Evolutionary conservation across 2,113 vertebrate genomes (phyloP).

Genomic region (Perca schrenkii): DNA sequence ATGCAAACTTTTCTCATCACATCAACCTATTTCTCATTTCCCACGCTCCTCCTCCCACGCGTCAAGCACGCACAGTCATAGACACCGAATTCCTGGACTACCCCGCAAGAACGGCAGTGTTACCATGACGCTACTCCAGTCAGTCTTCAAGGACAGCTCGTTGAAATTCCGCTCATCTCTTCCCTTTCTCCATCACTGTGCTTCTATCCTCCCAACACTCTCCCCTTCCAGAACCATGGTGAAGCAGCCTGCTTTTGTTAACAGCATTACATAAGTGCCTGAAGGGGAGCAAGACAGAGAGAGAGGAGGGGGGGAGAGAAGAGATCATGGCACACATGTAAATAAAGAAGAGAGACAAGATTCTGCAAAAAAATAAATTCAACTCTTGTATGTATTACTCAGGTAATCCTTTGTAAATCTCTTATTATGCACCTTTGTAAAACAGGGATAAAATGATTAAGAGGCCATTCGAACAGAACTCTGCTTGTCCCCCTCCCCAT

Average conservation of each 20-base stretch:
- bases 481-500: slow-evolving; percentile 31
- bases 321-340: slow-evolving; percentile 17
- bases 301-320: slow-evolving; percentile 7
- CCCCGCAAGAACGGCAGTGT: slow-evolving; percentile 61
- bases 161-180: slow-evolving; percentile 80
- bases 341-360: slow-evolving; percentile 40
- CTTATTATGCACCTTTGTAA: slow-evolving; percentile 71
- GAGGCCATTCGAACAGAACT: slow-evolving; percentile 55
- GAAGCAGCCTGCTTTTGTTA: slow-evolving; percentile 77
- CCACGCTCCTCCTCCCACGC: slow-evolving; percentile 2
- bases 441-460: slow-evolving; percentile 78
- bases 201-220: slow-evolving; percentile 37
- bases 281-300: slow-evolving; percentile 36
- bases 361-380: slow-evolving; percentile 34
- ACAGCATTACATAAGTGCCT: slow-evolving; percentile 75
- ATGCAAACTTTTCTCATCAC: slow-evolving; percentile 33
- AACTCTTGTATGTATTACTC: slow-evolving; percentile 71
- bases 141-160: slow-evolving; percentile 69
- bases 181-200: slow-evolving; percentile 58
- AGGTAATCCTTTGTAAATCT: slow-evolving; percentile 76
- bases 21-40: slow-evolving; percentile 37
- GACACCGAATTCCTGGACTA: slow-evolving; percentile 22
- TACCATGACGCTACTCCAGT: slow-evolving; percentile 66
- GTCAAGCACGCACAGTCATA: slow-evolving; percentile 7
- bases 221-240: slow-evolving; percentile 29